phyloP scores from a whole-genome alignment of 1,140 invertebrate species.

The Drosophila miranda region DNA sequence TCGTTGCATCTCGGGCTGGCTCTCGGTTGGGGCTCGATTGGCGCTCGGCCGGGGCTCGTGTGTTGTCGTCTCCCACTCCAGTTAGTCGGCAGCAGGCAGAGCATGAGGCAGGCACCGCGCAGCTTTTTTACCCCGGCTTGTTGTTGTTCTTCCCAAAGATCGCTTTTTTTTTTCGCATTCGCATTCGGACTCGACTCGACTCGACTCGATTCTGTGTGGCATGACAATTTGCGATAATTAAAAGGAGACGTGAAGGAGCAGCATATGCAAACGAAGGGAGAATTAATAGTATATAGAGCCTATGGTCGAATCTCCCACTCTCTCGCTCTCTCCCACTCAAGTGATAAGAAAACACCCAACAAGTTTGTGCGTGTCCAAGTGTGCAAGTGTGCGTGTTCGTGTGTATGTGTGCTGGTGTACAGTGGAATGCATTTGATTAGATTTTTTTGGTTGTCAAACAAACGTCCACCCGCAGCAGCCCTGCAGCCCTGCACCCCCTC shows the following conservation, averaged over 20 bases:
- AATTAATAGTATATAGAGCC: conserved; percentile 26
- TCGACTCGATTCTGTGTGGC: conserved; percentile 25
- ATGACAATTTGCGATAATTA: conserved; percentile 48
- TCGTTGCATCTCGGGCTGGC: neutral
- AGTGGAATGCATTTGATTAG: conserved; percentile 64
- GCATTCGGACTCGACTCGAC: conserved; percentile 1
- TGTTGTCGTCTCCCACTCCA: conserved; percentile 22
- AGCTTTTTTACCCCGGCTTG: conserved; percentile 35
- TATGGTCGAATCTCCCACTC: neutral
- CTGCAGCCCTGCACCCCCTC: too few relatives aligned
- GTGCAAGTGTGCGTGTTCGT: conserved; percentile 3
- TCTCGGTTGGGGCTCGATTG: conserved; percentile 15
- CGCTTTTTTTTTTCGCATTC: conserved; percentile 42
- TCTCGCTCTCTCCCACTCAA: neutral
- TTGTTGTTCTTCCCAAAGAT: conserved; percentile 9
- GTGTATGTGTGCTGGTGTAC: conserved; percentile 1
- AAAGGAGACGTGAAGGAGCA: conserved; percentile 3
- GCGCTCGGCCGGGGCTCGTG: conserved; percentile 15
- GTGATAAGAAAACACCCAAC: conserved; percentile 23
- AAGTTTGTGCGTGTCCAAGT: conserved; percentile 8
- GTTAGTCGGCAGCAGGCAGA: conserved; percentile 46
- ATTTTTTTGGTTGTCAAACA: conserved; percentile 44
- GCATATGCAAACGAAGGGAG: conserved; percentile 2
- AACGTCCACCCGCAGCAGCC: neutral
- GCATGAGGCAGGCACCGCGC: conserved; percentile 33